Conservation (phyloP, 2,113 vertebrate genomes). For the Ptychochromis oligacanthus region DNA sequence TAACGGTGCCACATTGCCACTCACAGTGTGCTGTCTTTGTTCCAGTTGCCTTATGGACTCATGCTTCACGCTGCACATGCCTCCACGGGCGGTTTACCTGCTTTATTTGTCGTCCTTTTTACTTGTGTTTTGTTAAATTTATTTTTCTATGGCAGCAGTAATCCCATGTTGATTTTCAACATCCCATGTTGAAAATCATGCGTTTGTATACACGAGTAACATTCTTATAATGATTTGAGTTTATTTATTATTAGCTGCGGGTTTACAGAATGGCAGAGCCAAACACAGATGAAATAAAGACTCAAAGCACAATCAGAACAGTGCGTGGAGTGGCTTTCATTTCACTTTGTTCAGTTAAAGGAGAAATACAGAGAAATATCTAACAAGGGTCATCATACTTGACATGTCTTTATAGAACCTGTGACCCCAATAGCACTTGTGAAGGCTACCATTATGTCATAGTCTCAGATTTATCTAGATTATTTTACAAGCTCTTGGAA, state of each 20-base stretch:
- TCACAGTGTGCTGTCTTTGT: conserved; percentile 41
- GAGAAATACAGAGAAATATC: not conserved
- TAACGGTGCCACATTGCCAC: conserved; percentile 36
- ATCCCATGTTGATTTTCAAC: conserved; percentile 44
- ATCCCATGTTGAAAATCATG: conserved; percentile 20
- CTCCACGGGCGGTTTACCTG: conserved; percentile 20
- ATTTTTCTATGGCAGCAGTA: conserved; percentile 62
- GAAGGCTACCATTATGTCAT: too few relatives aligned
- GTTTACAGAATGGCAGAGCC: conserved; percentile 66
- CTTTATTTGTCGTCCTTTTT: conserved; percentile 44
- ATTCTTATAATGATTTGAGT: conserved; percentile 38
- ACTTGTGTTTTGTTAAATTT: conserved; percentile 50
- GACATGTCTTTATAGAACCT: not conserved
- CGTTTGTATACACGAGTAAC: conserved; percentile 48
- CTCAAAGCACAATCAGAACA: conserved; percentile 64
- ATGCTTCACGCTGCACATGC: conserved; percentile 31
- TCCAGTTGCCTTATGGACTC: conserved; percentile 68
- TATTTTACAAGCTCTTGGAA: not conserved
- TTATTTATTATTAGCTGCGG: conserved; percentile 75
- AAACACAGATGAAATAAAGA: conserved; percentile 63
- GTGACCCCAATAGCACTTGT: too few relatives aligned
- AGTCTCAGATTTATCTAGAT: too few relatives aligned
- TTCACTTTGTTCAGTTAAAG: not conserved
- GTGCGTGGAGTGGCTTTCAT: conserved; percentile 5
- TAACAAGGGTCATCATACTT: not conserved